These are phyloP conservation scores for Drosophila paracracens DNA, from an alignment of 2,888 invertebrate genomes.

Conservation along the genomic window DNA sequence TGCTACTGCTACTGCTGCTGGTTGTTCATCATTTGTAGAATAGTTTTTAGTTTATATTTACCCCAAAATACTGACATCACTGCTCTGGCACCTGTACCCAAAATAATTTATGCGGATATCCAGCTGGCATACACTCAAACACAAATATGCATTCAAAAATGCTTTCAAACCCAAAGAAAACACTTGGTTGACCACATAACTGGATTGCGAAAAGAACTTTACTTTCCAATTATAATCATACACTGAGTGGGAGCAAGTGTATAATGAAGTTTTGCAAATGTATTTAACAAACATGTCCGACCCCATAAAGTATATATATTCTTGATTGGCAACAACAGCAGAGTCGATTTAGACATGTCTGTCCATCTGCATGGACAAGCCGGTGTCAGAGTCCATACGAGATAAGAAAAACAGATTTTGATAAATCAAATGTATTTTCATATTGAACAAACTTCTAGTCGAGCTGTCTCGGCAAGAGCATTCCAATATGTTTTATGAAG, in stretches of 20 bases:
- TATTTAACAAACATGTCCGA: neutral
- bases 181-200: constrained; percentile 7
- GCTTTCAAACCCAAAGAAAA: constrained; percentile 1
- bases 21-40: constrained; percentile 22
- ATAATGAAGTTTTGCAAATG: neutral
- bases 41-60: constrained; percentile 33
- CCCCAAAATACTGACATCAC: constrained; percentile 16
- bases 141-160: neutral
- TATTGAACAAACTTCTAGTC: neutral
- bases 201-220: constrained; percentile 1
- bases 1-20: neutral
- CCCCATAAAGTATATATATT: neutral
- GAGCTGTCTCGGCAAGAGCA: neutral
- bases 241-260: neutral
- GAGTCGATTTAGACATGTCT: neutral
- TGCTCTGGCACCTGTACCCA: neutral
- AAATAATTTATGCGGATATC: constrained; percentile 38
- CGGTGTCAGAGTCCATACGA: neutral
- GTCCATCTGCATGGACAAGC: neutral
- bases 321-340: neutral
- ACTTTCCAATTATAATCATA: constrained; percentile 8
- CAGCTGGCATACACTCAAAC: neutral
- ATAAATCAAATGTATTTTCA: neutral
- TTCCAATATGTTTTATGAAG: neutral
- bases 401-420: neutral